Evolutionary conservation across 2,888 invertebrate species (phyloP).

Genomic region (Cynaeus angustus): DNA sequence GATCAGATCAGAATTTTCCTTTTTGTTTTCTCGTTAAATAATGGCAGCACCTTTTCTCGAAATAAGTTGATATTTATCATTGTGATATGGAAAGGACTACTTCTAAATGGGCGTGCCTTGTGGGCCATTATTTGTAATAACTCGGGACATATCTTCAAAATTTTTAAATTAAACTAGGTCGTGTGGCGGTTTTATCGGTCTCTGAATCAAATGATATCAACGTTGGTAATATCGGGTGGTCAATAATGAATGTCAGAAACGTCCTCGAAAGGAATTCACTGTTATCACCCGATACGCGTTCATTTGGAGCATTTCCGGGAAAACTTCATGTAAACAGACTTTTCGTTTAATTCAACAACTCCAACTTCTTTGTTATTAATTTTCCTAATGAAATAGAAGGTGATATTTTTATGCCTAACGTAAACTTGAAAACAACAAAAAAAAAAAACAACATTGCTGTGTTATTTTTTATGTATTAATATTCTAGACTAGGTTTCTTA

Average conservation of each 20-base stretch:
- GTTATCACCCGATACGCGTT: too few relatives aligned
- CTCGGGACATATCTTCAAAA: slow-evolving; percentile 30
- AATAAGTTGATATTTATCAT: slow-evolving; percentile 30
- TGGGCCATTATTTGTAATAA: slow-evolving; percentile 23
- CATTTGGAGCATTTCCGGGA: slow-evolving; percentile 1
- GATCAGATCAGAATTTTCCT: slow-evolving; percentile 21
- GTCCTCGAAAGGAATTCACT: too few relatives aligned
- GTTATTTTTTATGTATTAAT: slow-evolving; percentile 48
- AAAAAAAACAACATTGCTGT: slow-evolving; percentile 40
- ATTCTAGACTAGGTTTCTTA: slow-evolving; percentile 39
- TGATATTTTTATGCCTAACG: slow-evolving; percentile 42
- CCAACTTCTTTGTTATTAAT: slow-evolving; percentile 12
- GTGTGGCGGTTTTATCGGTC: slow-evolving; percentile 1
- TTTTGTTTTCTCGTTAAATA: neutral
- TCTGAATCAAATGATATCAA: slow-evolving; percentile 14
- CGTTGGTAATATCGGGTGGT: neutral
- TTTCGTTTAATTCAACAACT: slow-evolving; percentile 4
- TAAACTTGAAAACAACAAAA: slow-evolving; percentile 33
- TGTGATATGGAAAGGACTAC: slow-evolving; percentile 36
- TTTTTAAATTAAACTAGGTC: neutral
- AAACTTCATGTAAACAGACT: too few relatives aligned
- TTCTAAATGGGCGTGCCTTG: slow-evolving; percentile 35
- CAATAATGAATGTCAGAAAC: too few relatives aligned
- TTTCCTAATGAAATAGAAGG: slow-evolving; percentile 31
- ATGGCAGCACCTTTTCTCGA: slow-evolving; percentile 16